Percentiles rank a stretch among this genome's conserved stretches.
Evolutionary conservation across 1,140 invertebrate genomes (phyloP).

Genomic region (Drosophila equinoxialis): DNA sequence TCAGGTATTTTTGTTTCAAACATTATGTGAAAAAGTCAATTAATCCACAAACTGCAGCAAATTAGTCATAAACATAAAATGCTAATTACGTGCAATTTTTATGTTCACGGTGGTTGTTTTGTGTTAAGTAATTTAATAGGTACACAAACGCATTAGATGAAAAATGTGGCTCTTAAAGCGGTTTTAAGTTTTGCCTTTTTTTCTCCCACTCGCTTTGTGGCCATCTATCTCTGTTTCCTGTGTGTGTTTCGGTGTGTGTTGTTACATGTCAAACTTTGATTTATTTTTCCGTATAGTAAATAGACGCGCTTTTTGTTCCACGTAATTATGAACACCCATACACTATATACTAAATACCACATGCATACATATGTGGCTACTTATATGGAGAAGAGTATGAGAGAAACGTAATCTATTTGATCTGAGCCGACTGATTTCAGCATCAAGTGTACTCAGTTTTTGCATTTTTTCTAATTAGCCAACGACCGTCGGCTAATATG

Average conservation of each 20-base stretch:
- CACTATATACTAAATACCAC: not conserved
- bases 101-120: slow-evolving; percentile 47
- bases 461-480: slow-evolving; percentile 65
- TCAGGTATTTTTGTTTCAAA: slow-evolving; percentile 24
- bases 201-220: not conserved
- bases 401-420: slow-evolving; percentile 72
- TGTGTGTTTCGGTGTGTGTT: slow-evolving; percentile 25
- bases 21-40: slow-evolving; percentile 63
- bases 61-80: slow-evolving; percentile 78
- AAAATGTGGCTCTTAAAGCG: slow-evolving; percentile 50
- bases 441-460: slow-evolving; percentile 40
- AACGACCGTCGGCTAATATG: slow-evolving; percentile 34
- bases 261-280: slow-evolving; percentile 73
- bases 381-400: slow-evolving; percentile 20
- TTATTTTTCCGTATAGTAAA: slow-evolving; percentile 68
- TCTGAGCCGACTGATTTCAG: slow-evolving; percentile 58
- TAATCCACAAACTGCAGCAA: slow-evolving; percentile 74
- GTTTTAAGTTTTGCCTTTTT: slow-evolving; percentile 27
- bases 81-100: slow-evolving; percentile 72
- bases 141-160: slow-evolving; percentile 36
- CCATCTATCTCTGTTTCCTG: slow-evolving; percentile 25
- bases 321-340: slow-evolving; percentile 41
- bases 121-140: slow-evolving; percentile 64
- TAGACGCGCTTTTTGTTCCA: slow-evolving; percentile 64
- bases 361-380: slow-evolving; percentile 13